Evolutionary conservation across 2,113 vertebrate species (phyloP), one percentile per base, ranked within the genome.

Genomic region (Sterrhoptilus dennistouni): DNA sequence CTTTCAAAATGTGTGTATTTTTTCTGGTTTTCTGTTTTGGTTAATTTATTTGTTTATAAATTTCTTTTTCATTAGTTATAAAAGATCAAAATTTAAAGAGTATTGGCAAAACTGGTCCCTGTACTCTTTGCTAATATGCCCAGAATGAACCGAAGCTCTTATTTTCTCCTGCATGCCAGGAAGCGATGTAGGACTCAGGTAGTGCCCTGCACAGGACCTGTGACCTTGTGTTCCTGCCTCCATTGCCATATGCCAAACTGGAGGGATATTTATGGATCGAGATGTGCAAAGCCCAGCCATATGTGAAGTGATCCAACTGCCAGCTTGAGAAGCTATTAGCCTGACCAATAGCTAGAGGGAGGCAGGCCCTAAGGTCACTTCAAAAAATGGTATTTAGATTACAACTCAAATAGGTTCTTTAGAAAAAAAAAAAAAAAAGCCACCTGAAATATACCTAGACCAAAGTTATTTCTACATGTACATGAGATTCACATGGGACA

Each of bases 131-230:
- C 20, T 81, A 19, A 53, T 3, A 22, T 29, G n/a, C 18, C 21
- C 40, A 50, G 29, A 45, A 38, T 15, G 47, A 87, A 56, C 38
- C 14, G 21, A 83, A 87, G 33, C 0, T 1, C 11, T 76, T 35
- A 17, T 42, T 80, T 86, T 53, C 22, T 35, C 15, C 45, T 40
- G 24, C 44, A 20, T 8, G 3, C 5, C 57, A 40, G 33, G 24
- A 70, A 85, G 68, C 31, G 71, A 15, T 18, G 3, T 0, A 9
- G 50, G 6, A 47, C 9, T 12, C 0, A 0, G 17, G 33, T 2
- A 33, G 40, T 33, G 16, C 14, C 27, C 63, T 50, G 20, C 33
- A 12, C 0, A 0, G 42, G 25, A 21, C 38, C 29, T 2, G 0
- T 33, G 75, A 50, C 33, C 0, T 0, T 6, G 5, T 22, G 27